These are phyloP conservation scores for Ochlodes sylvanus DNA, from an alignment of 2,888 invertebrate species.

Conservation along the genomic window DNA sequence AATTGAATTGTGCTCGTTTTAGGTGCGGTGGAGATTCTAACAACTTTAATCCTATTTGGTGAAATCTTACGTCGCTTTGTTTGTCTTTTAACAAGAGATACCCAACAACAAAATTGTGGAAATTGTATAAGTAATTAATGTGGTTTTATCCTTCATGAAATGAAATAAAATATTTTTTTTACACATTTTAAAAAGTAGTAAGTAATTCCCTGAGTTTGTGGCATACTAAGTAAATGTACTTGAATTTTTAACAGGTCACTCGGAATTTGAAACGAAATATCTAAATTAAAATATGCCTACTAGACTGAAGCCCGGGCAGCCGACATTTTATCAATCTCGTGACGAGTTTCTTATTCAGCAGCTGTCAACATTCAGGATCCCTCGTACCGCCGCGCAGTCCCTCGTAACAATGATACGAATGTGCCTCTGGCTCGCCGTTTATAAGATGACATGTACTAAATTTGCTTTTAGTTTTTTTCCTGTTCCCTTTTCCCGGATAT, in stretches of 20 bases:
- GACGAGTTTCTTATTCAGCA: slow-evolving; percentile 60
- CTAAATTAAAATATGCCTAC: slow-evolving; percentile 14
- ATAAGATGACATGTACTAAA: slow-evolving; percentile 20
- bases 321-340: slow-evolving; percentile 54
- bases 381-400: slow-evolving; percentile 55
- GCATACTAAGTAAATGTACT: not conserved
- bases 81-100: not conserved
- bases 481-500: not conserved
- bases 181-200: not conserved
- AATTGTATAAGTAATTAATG: no score
- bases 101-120: not conserved
- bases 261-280: not conserved
- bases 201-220: not conserved
- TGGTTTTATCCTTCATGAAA: no score
- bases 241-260: not conserved
- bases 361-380: slow-evolving; percentile 59
- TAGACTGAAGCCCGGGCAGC: slow-evolving; percentile 54
- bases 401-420: slow-evolving; percentile 57
- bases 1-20: slow-evolving; percentile 6
- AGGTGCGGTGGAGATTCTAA: not conserved
- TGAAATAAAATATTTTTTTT: not conserved
- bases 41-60: slow-evolving; percentile 5
- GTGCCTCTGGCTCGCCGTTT: slow-evolving; percentile 22
- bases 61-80: slow-evolving; percentile 2
- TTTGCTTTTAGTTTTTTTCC: not conserved